A percentile compares a stretch with the other conserved stretches of the same genome.
Evolutionary conservation across 2,888 invertebrate genomes (phyloP).

Genomic region (Orthosia cruda): DNA sequence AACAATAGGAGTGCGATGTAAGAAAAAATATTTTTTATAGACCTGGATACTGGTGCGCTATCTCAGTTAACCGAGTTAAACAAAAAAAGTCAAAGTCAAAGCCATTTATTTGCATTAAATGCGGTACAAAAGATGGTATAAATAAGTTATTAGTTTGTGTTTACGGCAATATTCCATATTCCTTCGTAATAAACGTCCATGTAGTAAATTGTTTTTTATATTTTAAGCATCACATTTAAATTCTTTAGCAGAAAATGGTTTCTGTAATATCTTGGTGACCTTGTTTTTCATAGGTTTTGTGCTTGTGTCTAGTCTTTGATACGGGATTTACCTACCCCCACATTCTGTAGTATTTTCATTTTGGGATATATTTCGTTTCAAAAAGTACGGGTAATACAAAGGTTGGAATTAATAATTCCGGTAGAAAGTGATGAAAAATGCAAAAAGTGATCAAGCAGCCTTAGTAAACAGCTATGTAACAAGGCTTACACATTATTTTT

Average conservation of each 20-base stretch:
- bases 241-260: constrained; percentile 30
- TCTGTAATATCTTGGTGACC: constrained; percentile 9
- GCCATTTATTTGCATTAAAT: too few relatives aligned
- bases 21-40: constrained; percentile 59
- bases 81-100: too few relatives aligned
- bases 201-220: constrained; percentile 63
- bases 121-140: too few relatives aligned
- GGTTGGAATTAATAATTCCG: background rate
- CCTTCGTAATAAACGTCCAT: constrained; percentile 40
- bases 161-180: constrained; percentile 46
- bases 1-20: constrained; percentile 67
- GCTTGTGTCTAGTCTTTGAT: constrained; percentile 13
- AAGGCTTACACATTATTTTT: background rate
- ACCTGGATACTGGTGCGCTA: constrained; percentile 46
- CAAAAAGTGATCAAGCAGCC: too few relatives aligned
- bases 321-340: background rate
- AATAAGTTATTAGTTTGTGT: too few relatives aligned
- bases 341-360: background rate
- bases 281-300: constrained; percentile 16
- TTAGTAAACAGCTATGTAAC: background rate
- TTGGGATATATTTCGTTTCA: background rate
- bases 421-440: background rate
- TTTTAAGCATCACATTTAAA: constrained; percentile 54
- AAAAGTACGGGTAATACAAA: too few relatives aligned
- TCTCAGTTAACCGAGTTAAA: constrained; percentile 38